Evolutionary conservation across 2,888 invertebrate species (phyloP).

Genomic region (Drosophila borealis): DNA sequence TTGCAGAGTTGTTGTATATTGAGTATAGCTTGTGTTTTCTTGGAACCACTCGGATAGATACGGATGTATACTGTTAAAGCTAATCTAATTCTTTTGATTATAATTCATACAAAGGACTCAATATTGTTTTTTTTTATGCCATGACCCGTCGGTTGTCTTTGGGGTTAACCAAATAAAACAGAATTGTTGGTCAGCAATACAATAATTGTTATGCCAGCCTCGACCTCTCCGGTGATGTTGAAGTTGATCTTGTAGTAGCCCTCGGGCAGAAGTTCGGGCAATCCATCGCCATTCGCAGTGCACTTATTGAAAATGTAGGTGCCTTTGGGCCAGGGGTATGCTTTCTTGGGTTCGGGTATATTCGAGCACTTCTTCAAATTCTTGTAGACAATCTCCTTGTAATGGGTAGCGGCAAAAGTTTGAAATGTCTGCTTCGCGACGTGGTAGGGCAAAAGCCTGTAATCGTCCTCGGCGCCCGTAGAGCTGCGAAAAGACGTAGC

Average conservation of each 20-base stretch:
- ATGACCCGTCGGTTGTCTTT: neutral
- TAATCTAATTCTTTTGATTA: too few species aligned
- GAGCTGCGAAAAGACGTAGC: conserved; percentile 28
- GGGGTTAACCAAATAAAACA: conserved; percentile 14
- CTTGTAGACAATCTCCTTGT: conserved; percentile 30
- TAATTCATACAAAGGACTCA: too few species aligned
- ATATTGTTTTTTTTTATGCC: too few species aligned
- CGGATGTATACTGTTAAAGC: too few species aligned
- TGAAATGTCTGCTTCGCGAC: conserved; percentile 29
- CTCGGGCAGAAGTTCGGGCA: conserved; percentile 47
- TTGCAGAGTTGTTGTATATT: too few species aligned
- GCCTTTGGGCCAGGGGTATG: conserved; percentile 5
- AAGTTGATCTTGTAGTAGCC: conserved; percentile 50
- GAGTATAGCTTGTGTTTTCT: too few species aligned
- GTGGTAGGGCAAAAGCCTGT: conserved; percentile 33
- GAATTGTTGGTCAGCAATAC: conserved; percentile 16
- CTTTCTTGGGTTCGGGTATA: conserved; percentile 12
- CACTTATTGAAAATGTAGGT: conserved; percentile 28
- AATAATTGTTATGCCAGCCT: conserved; percentile 15
- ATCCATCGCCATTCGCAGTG: conserved; percentile 27
- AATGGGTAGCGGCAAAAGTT: conserved; percentile 28
- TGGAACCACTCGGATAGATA: too few species aligned
- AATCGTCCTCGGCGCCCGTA: conserved; percentile 54
- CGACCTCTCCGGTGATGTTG: conserved; percentile 15
- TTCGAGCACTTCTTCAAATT: conserved; percentile 48